Conservation (phyloP, 2,888 invertebrate genomes). For the Agrochola lota region DNA sequence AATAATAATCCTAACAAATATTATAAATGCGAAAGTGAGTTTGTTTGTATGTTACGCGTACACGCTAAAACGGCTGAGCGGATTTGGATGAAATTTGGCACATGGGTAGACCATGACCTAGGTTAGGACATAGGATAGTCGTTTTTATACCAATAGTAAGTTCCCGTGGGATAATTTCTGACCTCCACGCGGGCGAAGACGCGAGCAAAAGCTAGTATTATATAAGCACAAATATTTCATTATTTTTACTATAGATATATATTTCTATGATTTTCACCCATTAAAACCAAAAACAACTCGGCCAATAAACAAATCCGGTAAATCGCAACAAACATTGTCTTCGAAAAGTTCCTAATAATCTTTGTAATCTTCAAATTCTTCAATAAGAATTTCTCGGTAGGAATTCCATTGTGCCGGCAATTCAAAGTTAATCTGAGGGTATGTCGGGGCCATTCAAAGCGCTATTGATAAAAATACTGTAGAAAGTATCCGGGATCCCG, state of each 20-base stretch:
- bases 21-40: no score
- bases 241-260: not conserved
- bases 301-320: slow-evolving; percentile 3
- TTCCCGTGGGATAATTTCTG: no score
- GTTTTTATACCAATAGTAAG: no score
- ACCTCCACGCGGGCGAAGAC: no score
- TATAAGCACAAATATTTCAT: not conserved
- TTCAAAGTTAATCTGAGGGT: slow-evolving; percentile 43
- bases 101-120: no score
- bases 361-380: slow-evolving; percentile 47
- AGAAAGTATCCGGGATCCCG: slow-evolving; percentile 30
- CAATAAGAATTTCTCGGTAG: slow-evolving; percentile 34
- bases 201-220: no score
- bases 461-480: slow-evolving; percentile 37
- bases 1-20: no score
- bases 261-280: not conserved
- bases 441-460: slow-evolving; percentile 39
- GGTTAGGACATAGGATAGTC: no score
- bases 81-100: no score
- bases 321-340: slow-evolving; percentile 5
- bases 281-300: not conserved
- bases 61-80: no score
- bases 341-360: slow-evolving; percentile 33
- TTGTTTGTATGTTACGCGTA: no score
- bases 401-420: slow-evolving; percentile 43